Percentiles rank a stretch among this genome's conserved stretches.
Conservation (phyloP, 2,113 vertebrate genomes). For the Microtus richardsoni region DNA sequence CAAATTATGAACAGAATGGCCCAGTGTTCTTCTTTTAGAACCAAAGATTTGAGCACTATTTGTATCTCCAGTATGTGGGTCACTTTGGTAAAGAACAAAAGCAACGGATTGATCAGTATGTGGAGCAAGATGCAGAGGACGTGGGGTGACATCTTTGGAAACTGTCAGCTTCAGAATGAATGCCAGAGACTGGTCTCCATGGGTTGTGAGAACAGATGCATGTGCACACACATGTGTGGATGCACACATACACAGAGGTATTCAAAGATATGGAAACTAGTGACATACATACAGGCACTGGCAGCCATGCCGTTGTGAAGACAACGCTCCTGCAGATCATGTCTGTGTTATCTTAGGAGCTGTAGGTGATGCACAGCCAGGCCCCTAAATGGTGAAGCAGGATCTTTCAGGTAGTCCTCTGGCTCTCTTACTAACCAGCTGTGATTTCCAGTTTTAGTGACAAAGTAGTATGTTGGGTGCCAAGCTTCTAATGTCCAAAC, state of each 20-base stretch:
- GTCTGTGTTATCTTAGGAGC: background rate
- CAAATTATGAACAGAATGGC: background rate
- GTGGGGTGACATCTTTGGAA: background rate
- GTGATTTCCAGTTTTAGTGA: background rate
- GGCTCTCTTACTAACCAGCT: background rate
- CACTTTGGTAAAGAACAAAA: background rate
- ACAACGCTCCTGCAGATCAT: background rate
- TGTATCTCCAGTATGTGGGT: background rate
- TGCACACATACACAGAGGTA: background rate
- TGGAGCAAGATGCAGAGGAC: background rate
- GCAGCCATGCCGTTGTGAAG: background rate
- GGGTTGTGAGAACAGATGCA: background rate
- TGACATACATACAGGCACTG: background rate
- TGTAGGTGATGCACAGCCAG: background rate
- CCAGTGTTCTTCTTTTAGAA: background rate
- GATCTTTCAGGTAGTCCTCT: background rate
- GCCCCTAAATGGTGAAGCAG: background rate
- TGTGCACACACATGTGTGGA: too few relatives aligned
- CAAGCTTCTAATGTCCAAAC: background rate
- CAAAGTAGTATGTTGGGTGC: background rate
- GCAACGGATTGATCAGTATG: background rate
- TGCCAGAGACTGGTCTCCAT: background rate
- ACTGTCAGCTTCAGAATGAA: background rate
- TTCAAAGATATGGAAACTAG: background rate
- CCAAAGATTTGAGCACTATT: background rate